These are phyloP conservation scores for Mizuhopecten yessoensis DNA, from an alignment of 1,140 invertebrate species.

Conservation along the genomic window DNA sequence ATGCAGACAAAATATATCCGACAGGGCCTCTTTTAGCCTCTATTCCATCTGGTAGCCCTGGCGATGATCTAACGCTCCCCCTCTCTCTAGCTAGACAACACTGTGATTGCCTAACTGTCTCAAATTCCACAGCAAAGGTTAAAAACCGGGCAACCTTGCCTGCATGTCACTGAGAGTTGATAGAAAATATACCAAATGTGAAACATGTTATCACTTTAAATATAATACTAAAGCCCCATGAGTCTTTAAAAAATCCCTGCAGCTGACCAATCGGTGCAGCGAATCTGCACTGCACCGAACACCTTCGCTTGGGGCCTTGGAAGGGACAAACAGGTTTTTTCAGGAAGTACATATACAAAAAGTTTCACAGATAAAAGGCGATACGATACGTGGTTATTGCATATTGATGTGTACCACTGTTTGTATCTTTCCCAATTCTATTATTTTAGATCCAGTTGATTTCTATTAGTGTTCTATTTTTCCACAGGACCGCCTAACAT, in stretches of 20 bases:
- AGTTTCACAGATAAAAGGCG: neutral
- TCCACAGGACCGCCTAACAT: neutral
- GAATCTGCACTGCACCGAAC: neutral
- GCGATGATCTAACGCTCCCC: neutral
- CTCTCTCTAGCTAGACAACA: neutral
- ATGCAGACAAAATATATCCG: slow-evolving; percentile 34
- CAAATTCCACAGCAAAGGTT: slow-evolving; percentile 45
- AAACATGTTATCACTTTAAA: slow-evolving; percentile 37
- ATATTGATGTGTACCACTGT: neutral
- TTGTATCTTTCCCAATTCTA: neutral
- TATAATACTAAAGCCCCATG: neutral
- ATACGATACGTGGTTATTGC: neutral
- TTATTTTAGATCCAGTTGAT: neutral
- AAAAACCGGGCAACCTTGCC: slow-evolving; percentile 43
- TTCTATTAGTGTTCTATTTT: neutral
- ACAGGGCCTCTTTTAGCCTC: slow-evolving; percentile 36
- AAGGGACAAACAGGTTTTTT: neutral
- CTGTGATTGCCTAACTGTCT: slow-evolving; percentile 24
- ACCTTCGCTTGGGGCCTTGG: neutral
- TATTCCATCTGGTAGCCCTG: slow-evolving; percentile 31
- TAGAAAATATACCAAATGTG: neutral
- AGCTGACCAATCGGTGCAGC: slow-evolving; percentile 43
- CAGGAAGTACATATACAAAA: neutral
- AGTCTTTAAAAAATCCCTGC: neutral
- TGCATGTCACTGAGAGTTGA: neutral